A percentile compares a stretch with the other conserved stretches of the same genome.
These are phyloP conservation scores for Vireo altiloquus DNA, from an alignment of 2,113 vertebrate genomes.

Conservation along the genomic window DNA sequence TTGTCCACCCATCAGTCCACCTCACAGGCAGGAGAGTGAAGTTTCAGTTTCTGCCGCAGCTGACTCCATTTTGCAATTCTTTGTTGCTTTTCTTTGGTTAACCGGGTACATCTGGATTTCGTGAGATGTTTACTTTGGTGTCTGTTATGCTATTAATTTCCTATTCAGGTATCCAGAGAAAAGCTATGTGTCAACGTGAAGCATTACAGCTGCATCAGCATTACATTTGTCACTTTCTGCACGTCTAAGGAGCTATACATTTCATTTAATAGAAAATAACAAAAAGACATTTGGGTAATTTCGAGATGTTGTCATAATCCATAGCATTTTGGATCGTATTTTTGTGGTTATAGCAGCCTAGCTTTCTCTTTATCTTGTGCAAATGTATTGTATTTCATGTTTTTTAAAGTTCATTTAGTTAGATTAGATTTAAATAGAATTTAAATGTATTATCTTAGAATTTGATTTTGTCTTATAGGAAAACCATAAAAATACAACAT, in stretches of 20 bases:
- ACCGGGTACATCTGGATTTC: not conserved
- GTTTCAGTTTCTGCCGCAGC: not conserved
- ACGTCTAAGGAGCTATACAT: not conserved
- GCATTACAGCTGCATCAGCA: not conserved
- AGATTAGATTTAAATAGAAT: no score
- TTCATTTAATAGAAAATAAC: not conserved
- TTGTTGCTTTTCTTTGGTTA: not conserved
- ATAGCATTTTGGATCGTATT: not conserved
- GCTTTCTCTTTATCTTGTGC: not conserved
- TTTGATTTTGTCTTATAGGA: not conserved
- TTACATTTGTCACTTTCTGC: not conserved
- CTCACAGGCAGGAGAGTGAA: not conserved
- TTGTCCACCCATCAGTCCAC: accelerated
- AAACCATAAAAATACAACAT: not conserved
- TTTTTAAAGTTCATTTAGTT: not conserved
- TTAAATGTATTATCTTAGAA: not conserved
- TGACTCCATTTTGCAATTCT: not conserved
- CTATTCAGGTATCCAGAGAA: not conserved
- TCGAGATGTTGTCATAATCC: not conserved
- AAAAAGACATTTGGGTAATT: not conserved
- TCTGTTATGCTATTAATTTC: constrained; percentile 21
- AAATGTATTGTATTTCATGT: not conserved
- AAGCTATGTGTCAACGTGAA: not conserved
- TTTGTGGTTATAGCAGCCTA: not conserved
- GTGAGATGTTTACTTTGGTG: not conserved